Evolutionary conservation across 1,140 invertebrate genomes (phyloP), one percentile per base, ranked within the genome.

Genomic region (Andricus grossulariae): DNA sequence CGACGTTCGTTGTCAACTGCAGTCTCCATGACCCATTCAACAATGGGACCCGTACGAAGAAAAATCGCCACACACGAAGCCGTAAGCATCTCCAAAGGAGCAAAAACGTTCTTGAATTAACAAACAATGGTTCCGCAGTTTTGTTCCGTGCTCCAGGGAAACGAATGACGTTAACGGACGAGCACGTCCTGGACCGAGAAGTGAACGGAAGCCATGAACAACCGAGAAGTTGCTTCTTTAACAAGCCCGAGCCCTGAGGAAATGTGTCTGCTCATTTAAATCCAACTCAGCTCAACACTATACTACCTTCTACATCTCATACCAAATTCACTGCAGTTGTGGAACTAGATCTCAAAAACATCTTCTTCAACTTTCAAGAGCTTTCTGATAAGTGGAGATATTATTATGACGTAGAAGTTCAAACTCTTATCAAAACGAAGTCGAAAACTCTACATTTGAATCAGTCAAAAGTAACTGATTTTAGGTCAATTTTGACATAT

Each of bases 41-140:
- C 82, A 80, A 84, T 79, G 79, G 74, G 11, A 54, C 51, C 52
- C 72, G 72, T 57, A 74, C 19, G 39, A 76, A 84, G 83, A 88
- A 88, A 88, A 89, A 89, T 88, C 78, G 73, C 84, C 86, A 79
- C 85, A 87, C 86, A 86, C 83, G 83, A 85, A 73, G 83, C 71
- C 71, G 57, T 80, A 81, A 75, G 78, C 81, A 79, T 84, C 75
- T 71, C 79, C 79, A 80, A 79, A 16, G 71, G 74, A 82, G 78
- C 80, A 82, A 76, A 75, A 80, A 77, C 75, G 75, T 76, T 75
- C 80, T 78, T 83, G 82, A 84, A 87, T 90, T 89, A 86, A 89
- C 87, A 90, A 89, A 90, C 88, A 86, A 89, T 88, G 86, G 83
- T 80, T 77, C 71, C 78, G 78, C 39, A 76, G 83, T 85, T 86